phyloP scores from a whole-genome alignment of 53 echinoderm and acorn worm genomes.

The Stichopus horrens region DNA sequence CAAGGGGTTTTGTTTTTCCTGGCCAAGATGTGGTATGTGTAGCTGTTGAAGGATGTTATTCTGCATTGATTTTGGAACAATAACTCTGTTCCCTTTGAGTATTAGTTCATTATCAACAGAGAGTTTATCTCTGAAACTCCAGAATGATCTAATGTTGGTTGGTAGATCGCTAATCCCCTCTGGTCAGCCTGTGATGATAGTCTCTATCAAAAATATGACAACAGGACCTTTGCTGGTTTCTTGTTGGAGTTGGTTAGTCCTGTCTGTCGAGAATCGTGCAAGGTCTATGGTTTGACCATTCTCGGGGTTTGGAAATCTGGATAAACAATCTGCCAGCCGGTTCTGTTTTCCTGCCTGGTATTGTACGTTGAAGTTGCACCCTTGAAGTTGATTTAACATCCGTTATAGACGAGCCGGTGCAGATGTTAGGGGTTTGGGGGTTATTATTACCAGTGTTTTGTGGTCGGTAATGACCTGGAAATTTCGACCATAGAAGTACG shows the following conservation, averaged over 20 bases:
- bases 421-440: slow-evolving; percentile 48
- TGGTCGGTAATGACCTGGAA: slow-evolving; percentile 62
- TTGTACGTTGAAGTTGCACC: slow-evolving; percentile 45
- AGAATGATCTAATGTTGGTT: slow-evolving; percentile 51
- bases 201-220: slow-evolving; percentile 35
- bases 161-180: slow-evolving; percentile 60
- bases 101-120: slow-evolving; percentile 52
- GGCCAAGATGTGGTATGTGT: slow-evolving; percentile 56
- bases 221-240: no score
- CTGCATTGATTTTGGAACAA: slow-evolving; percentile 51
- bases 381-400: slow-evolving; percentile 49
- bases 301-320: slow-evolving; percentile 17
- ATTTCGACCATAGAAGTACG: slow-evolving; percentile 61
- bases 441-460: slow-evolving; percentile 53
- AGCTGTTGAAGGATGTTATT: slow-evolving; percentile 50
- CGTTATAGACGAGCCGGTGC: slow-evolving; percentile 57
- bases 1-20: slow-evolving; percentile 53
- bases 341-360: no score
- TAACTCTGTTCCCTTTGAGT: slow-evolving; percentile 44
- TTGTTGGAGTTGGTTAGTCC: no score
- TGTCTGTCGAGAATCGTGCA: no score
- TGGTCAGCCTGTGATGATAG: slow-evolving; percentile 55
- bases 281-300: no score
- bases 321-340: no score
- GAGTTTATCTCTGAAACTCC: slow-evolving; percentile 61